phyloP scores from a whole-genome alignment of 2,113 vertebrate species.

The Aepyceros melampus region DNA sequence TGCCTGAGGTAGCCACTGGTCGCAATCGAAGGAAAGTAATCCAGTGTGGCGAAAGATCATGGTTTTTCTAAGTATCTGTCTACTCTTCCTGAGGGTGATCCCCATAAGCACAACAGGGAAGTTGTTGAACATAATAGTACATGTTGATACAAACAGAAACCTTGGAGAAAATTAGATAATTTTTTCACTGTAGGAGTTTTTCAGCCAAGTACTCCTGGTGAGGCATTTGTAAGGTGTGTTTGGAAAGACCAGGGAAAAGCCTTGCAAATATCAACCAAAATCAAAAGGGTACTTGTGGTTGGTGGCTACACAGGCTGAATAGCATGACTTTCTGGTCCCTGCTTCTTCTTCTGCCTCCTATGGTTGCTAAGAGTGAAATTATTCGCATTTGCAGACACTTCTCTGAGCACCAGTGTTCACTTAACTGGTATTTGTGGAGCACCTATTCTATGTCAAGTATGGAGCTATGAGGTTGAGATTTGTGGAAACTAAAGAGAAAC shows the following conservation, averaged over 20 bases:
- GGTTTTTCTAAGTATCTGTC: neutral
- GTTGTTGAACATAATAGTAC: neutral
- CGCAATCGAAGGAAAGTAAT: neutral
- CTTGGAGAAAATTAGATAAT: conserved; percentile 40
- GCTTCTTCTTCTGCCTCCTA: neutral
- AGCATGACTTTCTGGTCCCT: neutral
- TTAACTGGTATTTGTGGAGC: neutral
- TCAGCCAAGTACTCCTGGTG: neutral
- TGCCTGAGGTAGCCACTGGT: neutral
- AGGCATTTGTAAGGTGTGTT: neutral
- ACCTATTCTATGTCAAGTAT: neutral
- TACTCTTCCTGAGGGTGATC: neutral
- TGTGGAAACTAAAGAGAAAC: neutral
- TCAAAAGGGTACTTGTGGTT: conserved; percentile 52
- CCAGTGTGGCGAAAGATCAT: neutral
- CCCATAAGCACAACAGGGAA: neutral
- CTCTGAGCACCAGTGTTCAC: neutral
- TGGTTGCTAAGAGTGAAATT: conserved; percentile 15
- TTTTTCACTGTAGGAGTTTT: conserved; percentile 31
- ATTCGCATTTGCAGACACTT: neutral
- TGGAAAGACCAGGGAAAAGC: conserved; percentile 50
- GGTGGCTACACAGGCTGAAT: neutral
- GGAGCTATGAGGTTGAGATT: neutral
- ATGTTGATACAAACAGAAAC: conserved; percentile 44
- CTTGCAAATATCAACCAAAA: conserved; percentile 46